Conservation (phyloP, 2,113 vertebrate genomes). For the Loxodonta africana region DNA sequence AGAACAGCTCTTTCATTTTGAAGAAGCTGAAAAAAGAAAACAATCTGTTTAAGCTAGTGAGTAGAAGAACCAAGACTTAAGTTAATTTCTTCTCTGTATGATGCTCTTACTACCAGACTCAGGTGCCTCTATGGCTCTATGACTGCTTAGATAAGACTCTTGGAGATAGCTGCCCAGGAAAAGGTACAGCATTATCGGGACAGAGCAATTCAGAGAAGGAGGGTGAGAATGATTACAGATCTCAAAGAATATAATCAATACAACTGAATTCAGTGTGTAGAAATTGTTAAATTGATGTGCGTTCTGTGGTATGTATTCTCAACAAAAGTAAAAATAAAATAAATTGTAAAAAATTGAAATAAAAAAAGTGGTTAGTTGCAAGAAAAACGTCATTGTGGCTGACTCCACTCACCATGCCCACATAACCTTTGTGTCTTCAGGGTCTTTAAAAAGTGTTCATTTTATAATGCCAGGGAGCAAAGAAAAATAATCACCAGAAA, state of each 20-base stretch:
- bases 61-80: background rate
- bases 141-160: background rate
- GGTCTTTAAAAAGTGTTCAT: background rate
- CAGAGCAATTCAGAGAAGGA: background rate
- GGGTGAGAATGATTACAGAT: background rate
- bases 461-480: background rate
- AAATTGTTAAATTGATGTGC: background rate
- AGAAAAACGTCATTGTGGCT: background rate
- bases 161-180: background rate
- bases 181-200: background rate
- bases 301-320: background rate
- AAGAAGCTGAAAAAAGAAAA: slow-evolving; percentile 30
- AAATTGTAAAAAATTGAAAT: background rate
- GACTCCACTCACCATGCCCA: background rate
- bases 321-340: background rate
- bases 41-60: background rate
- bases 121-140: background rate
- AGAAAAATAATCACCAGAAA: background rate
- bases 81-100: background rate
- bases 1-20: slow-evolving; percentile 11
- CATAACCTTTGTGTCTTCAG: background rate
- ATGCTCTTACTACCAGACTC: slow-evolving; percentile 21
- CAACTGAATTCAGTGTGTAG: background rate
- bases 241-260: too few relatives aligned
- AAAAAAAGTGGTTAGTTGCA: background rate